These are phyloP conservation scores for Apus apus DNA, from an alignment of 2,113 vertebrate genomes.

Conservation along the genomic window DNA sequence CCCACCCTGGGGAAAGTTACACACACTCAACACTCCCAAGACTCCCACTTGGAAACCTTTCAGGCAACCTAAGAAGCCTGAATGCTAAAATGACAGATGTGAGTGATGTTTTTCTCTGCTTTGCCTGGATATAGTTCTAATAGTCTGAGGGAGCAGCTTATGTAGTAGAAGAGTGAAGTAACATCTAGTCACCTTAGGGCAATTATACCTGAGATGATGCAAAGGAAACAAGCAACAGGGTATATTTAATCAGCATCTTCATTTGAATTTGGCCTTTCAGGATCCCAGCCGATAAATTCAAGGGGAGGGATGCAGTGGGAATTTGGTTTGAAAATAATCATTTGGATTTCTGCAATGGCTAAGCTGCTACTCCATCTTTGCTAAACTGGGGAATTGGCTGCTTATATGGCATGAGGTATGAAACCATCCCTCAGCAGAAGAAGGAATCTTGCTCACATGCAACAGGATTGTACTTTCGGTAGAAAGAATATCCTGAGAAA, in stretches of 20 bases:
- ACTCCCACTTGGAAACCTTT: not conserved
- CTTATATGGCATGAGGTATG: not conserved
- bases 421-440: not conserved
- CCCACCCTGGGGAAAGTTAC: not conserved
- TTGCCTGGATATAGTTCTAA: not conserved
- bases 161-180: slow-evolving; percentile 18
- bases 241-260: slow-evolving; percentile 13
- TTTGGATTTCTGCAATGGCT: not conserved
- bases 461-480: not conserved
- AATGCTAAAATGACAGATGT: slow-evolving; percentile 63
- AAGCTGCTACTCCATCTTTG: not conserved
- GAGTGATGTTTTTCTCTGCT: slow-evolving; percentile 42
- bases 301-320: not conserved
- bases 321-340: not conserved
- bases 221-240: slow-evolving; percentile 20
- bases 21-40: not conserved
- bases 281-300: not conserved
- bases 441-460: not conserved
- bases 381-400: not conserved
- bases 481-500: not conserved
- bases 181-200: slow-evolving; percentile 47
- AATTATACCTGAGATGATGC: not conserved
- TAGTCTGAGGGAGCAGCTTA: slow-evolving; percentile 19
- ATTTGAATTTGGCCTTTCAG: not conserved
- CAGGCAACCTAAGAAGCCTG: not conserved